A percentile compares a stretch with the other conserved stretches of the same genome.
phyloP scores from a whole-genome alignment of 2,113 vertebrate species.

The Gobio gobio region DNA sequence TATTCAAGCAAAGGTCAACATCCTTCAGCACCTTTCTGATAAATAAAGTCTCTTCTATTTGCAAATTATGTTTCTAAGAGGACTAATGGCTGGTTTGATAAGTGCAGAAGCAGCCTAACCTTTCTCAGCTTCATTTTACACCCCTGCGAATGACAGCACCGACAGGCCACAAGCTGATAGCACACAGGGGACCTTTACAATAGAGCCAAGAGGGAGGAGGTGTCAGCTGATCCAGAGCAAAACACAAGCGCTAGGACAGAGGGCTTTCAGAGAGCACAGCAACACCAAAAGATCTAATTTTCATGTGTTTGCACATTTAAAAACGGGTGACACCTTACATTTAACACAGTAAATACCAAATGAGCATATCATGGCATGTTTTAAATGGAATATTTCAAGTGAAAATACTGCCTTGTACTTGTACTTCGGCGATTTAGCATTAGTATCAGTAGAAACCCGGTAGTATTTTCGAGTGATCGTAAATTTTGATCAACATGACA shows the following conservation, averaged over 20 bases:
- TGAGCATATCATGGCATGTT: no score
- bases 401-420: not conserved
- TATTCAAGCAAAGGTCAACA: slow-evolving; percentile 34
- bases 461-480: no score
- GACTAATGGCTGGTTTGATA: slow-evolving; percentile 21
- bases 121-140: slow-evolving; percentile 47
- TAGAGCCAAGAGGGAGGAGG: slow-evolving; percentile 28
- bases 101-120: slow-evolving; percentile 40
- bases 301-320: not conserved
- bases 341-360: not conserved
- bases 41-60: slow-evolving; percentile 11
- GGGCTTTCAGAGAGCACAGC: not conserved
- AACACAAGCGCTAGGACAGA: not conserved
- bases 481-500: no score
- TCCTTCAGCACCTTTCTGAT: not conserved
- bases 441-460: no score
- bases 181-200: slow-evolving; percentile 41
- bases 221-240: slow-evolving; percentile 42
- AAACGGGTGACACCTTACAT: not conserved
- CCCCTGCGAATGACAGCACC: slow-evolving; percentile 44
- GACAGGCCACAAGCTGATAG: slow-evolving; percentile 52
- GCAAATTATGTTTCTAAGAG: not conserved
- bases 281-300: not conserved
- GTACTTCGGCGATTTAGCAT: no score
- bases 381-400: not conserved